Evolutionary conservation across 2,797 vertebrate genomes (phyloP).

Genomic region (Acanthurus tractus): DNA sequence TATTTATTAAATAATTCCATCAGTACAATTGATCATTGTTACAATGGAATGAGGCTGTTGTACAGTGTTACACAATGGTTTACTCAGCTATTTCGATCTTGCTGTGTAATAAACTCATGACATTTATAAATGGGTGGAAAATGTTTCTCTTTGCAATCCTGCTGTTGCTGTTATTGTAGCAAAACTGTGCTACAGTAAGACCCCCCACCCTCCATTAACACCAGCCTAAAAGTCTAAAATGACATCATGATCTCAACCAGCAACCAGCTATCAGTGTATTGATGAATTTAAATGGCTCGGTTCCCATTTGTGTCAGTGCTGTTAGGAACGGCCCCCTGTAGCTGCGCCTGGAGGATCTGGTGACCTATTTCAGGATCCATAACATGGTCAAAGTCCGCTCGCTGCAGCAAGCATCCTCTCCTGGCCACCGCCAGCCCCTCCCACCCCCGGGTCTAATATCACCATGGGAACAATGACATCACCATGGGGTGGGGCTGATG

Average conservation of each 20-base stretch:
- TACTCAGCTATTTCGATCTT: too few relatives aligned
- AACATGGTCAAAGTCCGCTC: slow-evolving; percentile 51
- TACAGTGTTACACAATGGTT: too few relatives aligned
- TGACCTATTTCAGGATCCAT: slow-evolving; percentile 76
- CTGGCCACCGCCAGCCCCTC: slow-evolving; percentile 26
- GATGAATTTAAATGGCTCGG: slow-evolving; percentile 68
- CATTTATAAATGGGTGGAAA: too few relatives aligned
- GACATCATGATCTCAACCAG: slow-evolving; percentile 16
- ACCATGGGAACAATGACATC: slow-evolving; percentile 73
- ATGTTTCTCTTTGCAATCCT: background rate
- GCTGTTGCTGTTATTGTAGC: background rate
- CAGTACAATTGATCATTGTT: too few relatives aligned
- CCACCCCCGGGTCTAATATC: slow-evolving; percentile 12
- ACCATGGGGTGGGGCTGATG: slow-evolving; percentile 33
- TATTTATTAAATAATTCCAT: too few relatives aligned
- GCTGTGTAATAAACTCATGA: background rate
- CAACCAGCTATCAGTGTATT: slow-evolving; percentile 56
- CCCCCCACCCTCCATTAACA: background rate
- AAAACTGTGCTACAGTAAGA: background rate
- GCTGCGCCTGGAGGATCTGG: slow-evolving; percentile 39
- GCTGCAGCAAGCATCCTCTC: slow-evolving; percentile 36
- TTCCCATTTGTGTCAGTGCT: slow-evolving; percentile 44
- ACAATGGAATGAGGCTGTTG: too few relatives aligned
- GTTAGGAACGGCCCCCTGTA: slow-evolving; percentile 19
- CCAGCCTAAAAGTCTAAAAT: slow-evolving; percentile 22